Base-by-base conservation (phyloP, 2,797 vertebrate genomes). In the Crenichthys baileyi region DNA sequence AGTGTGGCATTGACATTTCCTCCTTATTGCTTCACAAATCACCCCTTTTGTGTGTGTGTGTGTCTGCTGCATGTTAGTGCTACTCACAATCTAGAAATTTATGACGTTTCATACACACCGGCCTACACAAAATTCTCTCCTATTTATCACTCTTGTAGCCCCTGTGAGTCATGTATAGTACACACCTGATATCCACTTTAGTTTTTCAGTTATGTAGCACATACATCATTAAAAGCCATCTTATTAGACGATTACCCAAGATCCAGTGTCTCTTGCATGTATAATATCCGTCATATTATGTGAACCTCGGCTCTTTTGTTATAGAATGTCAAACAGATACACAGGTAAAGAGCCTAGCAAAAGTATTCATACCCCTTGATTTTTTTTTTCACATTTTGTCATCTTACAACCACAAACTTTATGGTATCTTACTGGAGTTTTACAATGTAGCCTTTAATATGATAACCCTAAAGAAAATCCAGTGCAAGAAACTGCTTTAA, bases 1-100 rank as follows among this genome's bases (percentile, higher is more conserved):
- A 88, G 87, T 18, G 41, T 86, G 77, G 76, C 83, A 90, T 84
- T 84, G 63, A 90, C 83, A 86, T 89, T 90, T 91, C 73, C 74
- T 83, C 65, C 67, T 86, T 79, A 90, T 88, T 85, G 79, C 84
- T 76, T 74, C 56, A 74, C 85, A 85, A 85, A 90, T 85, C 73
- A 80, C 75, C 75, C 60, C 50, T 53, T 83, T 41, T 78, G 50
- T 72, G 48, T 46, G 70, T 9, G 46, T 8, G 46, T 8, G 46
- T 9, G 46, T 9, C 9, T 48, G 16, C 36, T 36, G 29, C 31
- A 6, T 18, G 16, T 24, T 44, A 68, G 22, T 68, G 16, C 26
- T n/a, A 44, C 75, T 79, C 76, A 83, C 58, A 75, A 53, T 24
- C 74, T 29, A 76, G 83, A 72, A 20, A 79, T 83, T 83, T 82